These are phyloP conservation scores for Dunckerocampus dactyliophorus DNA, from an alignment of 2,113 vertebrate genomes.

Conservation along the genomic window DNA sequence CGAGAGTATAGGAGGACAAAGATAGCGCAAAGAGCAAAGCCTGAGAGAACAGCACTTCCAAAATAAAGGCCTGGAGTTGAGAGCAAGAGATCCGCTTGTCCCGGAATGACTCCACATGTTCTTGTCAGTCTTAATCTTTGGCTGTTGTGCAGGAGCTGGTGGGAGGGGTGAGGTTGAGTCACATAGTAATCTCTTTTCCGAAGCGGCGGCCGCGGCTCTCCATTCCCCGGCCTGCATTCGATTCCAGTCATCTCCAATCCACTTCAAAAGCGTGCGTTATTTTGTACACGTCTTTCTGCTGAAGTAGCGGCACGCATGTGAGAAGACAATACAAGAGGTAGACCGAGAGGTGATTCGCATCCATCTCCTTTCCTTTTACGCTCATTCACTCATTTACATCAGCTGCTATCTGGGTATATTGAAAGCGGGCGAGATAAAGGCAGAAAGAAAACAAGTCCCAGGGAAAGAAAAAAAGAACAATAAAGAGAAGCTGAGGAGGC, in stretches of 20 bases:
- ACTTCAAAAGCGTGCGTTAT: constrained; percentile 35
- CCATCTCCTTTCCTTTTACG: constrained; percentile 24
- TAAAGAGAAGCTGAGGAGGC: constrained; percentile 63
- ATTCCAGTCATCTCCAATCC: constrained; percentile 40
- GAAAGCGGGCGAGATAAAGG: constrained; percentile 66
- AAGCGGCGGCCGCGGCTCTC: constrained; percentile 27
- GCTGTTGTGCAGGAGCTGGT: constrained; percentile 30
- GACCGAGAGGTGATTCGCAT: constrained; percentile 52
- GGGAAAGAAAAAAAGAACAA: constrained; percentile 57
- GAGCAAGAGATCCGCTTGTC: constrained; percentile 46
- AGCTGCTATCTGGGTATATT: constrained; percentile 71
- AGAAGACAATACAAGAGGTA: constrained; percentile 63
- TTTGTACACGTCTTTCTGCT: constrained; percentile 31
- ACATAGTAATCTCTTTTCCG: constrained; percentile 48
- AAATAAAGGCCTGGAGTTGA: constrained; percentile 36
- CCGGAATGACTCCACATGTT: constrained; percentile 60
- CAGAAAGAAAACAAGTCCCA: constrained; percentile 53
- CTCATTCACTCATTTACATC: constrained; percentile 68
- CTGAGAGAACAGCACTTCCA: constrained; percentile 11
- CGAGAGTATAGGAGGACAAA: neutral
- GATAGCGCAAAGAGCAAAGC: neutral
- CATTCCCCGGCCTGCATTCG: constrained; percentile 38
- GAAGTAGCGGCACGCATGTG: constrained; percentile 15
- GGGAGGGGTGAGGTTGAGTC: constrained; percentile 14
- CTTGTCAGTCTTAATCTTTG: constrained; percentile 67